A percentile compares a stretch with the other conserved stretches of the same genome.
Evolutionary conservation across 23 tunicate species (phyloP).

Genomic region (Styela clava): DNA sequence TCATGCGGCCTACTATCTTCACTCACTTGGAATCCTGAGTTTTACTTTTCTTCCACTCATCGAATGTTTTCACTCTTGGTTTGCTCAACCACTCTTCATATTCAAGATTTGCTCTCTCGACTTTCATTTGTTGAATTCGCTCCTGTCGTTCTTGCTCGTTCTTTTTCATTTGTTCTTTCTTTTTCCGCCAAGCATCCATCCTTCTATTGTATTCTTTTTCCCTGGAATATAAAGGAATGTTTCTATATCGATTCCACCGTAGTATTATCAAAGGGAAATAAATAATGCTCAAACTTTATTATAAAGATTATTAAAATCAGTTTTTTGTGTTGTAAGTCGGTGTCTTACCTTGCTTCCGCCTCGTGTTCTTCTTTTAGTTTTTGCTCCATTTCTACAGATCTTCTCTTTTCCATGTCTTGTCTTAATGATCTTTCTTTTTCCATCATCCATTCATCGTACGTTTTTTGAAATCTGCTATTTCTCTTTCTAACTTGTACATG

Average conservation of each 20-base stretch:
- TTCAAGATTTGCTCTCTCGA: conserved; percentile 14
- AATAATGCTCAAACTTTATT: too few species aligned
- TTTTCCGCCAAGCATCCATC: conserved; percentile 51
- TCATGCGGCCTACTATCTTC: too few species aligned
- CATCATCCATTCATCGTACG: conserved; percentile 70
- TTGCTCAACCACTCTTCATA: conserved; percentile 54
- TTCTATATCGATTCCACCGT: too few species aligned
- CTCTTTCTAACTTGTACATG: background rate
- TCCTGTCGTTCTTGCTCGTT: conserved; percentile 35
- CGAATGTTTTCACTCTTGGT: conserved; percentile 57
- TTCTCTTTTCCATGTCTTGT: background rate
- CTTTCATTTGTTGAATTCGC: conserved; percentile 12
- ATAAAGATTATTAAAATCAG: too few species aligned
- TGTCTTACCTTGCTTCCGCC: conserved; percentile 9
- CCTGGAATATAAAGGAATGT: conserved; percentile 15
- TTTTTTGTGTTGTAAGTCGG: too few species aligned
- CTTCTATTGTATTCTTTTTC: conserved; percentile 29
- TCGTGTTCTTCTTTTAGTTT: conserved; percentile 12
- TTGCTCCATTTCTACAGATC: conserved; percentile 12
- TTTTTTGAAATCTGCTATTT: conserved; percentile 42
- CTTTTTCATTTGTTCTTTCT: conserved; percentile 43
- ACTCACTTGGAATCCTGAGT: conserved; percentile 46
- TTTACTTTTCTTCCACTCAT: conserved; percentile 68
- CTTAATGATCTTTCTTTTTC: conserved; percentile 43
- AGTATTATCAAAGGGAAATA: too few species aligned